Base-by-base conservation (phyloP, 2,797 vertebrate genomes). In the Pitangus sulphuratus region DNA sequence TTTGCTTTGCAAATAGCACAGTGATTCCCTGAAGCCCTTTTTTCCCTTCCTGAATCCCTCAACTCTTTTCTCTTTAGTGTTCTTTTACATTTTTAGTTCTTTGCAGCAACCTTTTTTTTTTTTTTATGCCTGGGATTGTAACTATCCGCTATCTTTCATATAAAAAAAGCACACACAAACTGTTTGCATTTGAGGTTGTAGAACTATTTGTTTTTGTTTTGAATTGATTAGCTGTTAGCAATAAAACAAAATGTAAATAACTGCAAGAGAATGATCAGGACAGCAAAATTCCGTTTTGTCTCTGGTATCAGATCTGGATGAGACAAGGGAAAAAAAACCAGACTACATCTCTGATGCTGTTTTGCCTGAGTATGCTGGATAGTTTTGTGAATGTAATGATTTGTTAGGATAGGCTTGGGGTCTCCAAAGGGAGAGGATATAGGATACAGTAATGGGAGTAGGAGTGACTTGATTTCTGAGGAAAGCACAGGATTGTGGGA, bases 211-310 rank as follows among this genome's bases (percentile, higher is more conserved):
- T 6, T 93, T 87, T 91, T 74, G 64, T 94, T 95, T 94, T 90
- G 10, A 93, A 93, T 87, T 96, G 85, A 97, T 95, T 96, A 94
- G 74, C 87, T 96, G 93, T 77, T 95, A 96, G 85, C 48, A 77
- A 84, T 89, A 74, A 92, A 91, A 66, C 22, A 74, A 90, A 82
- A 93, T 15, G 48, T 84, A 91, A 95, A 88, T 91, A 95, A 89
- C 69, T 87, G 48, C 48, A 83, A 93, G 44, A 94, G 35, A 89
- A 89, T 72, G 72, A 87, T 92, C 84, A 5, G 11, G 83, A 94
- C 28, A 75, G 57, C 24, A 82, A 92, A 85, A 92, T 83, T 94
- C 71, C 22, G 82, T 84, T 81, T 83, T 89, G 53, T 66, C 45
- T 95, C 57, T 0, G 1, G 25, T 95, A 96, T 95, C 82, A 91